These are phyloP conservation scores for Epinephelus malabaricus DNA, from an alignment of 2,797 vertebrate species.

Conservation along the genomic window DNA sequence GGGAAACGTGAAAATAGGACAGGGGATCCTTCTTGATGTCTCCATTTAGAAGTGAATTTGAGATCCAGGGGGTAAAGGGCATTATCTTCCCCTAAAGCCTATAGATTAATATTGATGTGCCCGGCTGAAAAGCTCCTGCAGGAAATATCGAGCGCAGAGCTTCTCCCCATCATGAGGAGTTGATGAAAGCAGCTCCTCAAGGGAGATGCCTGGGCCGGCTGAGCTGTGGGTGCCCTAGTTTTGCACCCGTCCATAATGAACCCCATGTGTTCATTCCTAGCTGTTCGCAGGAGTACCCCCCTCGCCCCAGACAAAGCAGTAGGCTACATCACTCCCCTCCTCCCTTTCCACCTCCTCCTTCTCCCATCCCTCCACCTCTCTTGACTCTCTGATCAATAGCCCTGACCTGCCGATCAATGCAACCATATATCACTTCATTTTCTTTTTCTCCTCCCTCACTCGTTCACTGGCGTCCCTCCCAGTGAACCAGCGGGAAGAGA, in stretches of 20 bases:
- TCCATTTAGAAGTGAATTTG: constrained; percentile 51
- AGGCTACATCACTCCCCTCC: constrained; percentile 29
- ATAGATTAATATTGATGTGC: constrained; percentile 68
- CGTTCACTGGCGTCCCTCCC: constrained; percentile 13
- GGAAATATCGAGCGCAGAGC: constrained; percentile 43
- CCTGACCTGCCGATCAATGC: constrained; percentile 76
- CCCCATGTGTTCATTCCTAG: constrained; percentile 21
- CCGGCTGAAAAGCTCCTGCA: constrained; percentile 44
- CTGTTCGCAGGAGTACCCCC: constrained; percentile 21
- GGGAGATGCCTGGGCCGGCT: constrained; percentile 15
- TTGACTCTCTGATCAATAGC: constrained; percentile 81
- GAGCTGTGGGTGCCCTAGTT: constrained; percentile 49
- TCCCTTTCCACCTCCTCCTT: constrained; percentile 37
- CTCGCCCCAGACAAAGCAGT: constrained; percentile 55
- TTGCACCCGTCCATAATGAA: constrained; percentile 51
- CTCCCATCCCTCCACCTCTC: constrained; percentile 58
- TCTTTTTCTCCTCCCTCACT: constrained; percentile 61
- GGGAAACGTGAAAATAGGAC: constrained; percentile 43
- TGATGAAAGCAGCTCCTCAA: constrained; percentile 50
- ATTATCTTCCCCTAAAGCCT: constrained; percentile 59
- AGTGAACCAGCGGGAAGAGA: constrained; percentile 25
- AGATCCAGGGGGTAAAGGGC: constrained; percentile 43
- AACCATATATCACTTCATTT: constrained; percentile 86
- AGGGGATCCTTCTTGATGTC: constrained; percentile 46
- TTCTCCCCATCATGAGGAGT: constrained; percentile 38